Percentiles rank a stretch among this genome's conserved stretches.
phyloP scores from a whole-genome alignment of 2,113 vertebrate species.

The Narcine bancroftii region DNA sequence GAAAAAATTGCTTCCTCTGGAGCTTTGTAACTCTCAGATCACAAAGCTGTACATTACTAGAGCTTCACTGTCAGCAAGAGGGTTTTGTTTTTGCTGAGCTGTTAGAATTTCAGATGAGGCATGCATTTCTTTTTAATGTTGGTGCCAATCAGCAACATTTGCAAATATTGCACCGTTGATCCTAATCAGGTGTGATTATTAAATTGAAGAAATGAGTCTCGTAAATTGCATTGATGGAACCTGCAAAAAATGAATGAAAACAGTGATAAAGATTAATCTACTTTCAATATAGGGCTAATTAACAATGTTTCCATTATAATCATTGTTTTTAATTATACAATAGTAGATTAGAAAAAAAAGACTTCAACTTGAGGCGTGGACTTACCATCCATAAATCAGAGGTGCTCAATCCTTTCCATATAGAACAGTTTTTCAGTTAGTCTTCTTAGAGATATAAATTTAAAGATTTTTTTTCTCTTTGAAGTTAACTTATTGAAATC shows the following conservation, averaged over 20 bases:
- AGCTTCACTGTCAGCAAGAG: conserved; percentile 21
- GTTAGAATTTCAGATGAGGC: conserved; percentile 20
- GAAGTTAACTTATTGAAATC: not conserved
- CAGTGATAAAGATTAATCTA: not conserved
- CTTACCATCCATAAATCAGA: not conserved
- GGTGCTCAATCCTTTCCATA: not conserved
- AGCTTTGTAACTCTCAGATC: conserved; percentile 33
- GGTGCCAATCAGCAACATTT: not conserved
- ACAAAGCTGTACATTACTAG: conserved; percentile 31
- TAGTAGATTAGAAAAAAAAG: not conserved
- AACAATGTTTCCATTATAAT: not conserved
- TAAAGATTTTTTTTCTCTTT: not conserved
- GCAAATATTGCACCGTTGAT: not conserved
- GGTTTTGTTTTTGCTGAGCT: conserved; percentile 26
- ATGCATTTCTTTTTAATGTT: not conserved
- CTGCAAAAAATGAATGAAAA: not conserved
- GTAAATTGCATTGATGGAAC: not conserved
- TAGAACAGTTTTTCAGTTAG: not conserved
- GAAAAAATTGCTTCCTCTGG: conserved; percentile 34
- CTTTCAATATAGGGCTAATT: not conserved
- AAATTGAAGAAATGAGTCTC: not conserved
- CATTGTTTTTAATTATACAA: not conserved
- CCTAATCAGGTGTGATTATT: not conserved
- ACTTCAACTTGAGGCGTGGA: not conserved
- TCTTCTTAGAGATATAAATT: not conserved